These are phyloP conservation scores for Drosophila lowei DNA, from an alignment of 1,140 invertebrate species.

Conservation along the genomic window DNA sequence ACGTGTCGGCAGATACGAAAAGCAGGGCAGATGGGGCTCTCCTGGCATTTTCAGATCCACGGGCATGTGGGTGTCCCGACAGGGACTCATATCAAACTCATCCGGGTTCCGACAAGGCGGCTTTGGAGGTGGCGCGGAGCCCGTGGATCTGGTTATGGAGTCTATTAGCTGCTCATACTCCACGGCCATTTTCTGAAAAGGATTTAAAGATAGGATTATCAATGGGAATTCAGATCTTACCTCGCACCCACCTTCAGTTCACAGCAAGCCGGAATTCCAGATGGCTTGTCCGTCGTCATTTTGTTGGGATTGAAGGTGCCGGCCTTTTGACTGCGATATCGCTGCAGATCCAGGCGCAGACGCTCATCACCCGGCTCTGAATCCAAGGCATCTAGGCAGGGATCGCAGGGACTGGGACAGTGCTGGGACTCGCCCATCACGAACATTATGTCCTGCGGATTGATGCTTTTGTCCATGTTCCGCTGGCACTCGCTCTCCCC, in stretches of 20 bases:
- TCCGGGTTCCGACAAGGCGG: conserved; percentile 30
- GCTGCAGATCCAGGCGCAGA: conserved; percentile 40
- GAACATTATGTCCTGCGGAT: conserved; percentile 56
- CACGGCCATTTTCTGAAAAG: conserved; percentile 50
- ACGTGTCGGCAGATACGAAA: conserved; percentile 15
- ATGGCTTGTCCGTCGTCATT: conserved; percentile 8
- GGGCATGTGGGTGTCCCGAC: conserved; percentile 6
- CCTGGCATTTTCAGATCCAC: background rate
- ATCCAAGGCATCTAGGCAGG: conserved; percentile 20
- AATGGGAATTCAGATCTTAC: background rate
- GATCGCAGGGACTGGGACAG: conserved; percentile 36
- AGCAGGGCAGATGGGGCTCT: conserved; percentile 22
- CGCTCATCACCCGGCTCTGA: conserved; percentile 34
- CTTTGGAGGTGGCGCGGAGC: background rate
- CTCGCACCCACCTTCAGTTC: conserved; percentile 46
- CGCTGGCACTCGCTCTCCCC: conserved; percentile 1
- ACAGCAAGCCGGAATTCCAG: conserved; percentile 35
- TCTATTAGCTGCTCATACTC: conserved; percentile 55
- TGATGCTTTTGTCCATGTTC: conserved; percentile 51
- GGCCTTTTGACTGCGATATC: conserved; percentile 30
- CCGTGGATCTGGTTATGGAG: conserved; percentile 25
- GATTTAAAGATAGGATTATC: too few species aligned
- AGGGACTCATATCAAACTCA: conserved; percentile 26
- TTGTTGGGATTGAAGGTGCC: conserved; percentile 13
- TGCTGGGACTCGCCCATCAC: conserved; percentile 50